Conservation (phyloP, 2,888 invertebrate genomes). For the Cerastis leucographa region DNA sequence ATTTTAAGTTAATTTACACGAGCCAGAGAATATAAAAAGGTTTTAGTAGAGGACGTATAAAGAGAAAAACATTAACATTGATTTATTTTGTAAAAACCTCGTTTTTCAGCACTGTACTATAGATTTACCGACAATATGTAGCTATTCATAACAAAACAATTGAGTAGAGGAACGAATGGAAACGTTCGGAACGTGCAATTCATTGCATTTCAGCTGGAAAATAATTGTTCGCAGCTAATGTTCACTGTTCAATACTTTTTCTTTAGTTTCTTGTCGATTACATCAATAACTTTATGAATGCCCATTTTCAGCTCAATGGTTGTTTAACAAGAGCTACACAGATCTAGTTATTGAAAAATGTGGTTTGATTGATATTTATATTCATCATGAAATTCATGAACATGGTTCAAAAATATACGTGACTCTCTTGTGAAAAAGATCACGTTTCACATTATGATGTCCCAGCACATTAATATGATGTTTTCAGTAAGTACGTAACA, state of each 20-base stretch:
- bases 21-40: conserved; percentile 32
- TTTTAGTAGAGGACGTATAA: conserved; percentile 32
- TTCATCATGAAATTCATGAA: conserved; percentile 20
- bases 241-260: conserved; percentile 67
- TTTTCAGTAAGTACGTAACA: conserved; percentile 30
- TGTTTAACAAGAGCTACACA: conserved; percentile 22
- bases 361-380: conserved; percentile 22
- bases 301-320: conserved; percentile 28
- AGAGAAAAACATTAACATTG: conserved; percentile 59
- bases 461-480: conserved; percentile 8
- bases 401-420: conserved; percentile 6
- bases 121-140: conserved; percentile 55
- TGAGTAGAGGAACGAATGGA: conserved; percentile 58
- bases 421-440: conserved; percentile 3
- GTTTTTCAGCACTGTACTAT: conserved; percentile 48
- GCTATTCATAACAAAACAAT: conserved; percentile 65
- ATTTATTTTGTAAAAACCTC: conserved; percentile 64
- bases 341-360: neutral
- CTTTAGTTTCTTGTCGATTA: conserved; percentile 52
- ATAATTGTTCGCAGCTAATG: conserved; percentile 70
- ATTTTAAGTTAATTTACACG: conserved; percentile 36
- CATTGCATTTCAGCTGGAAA: conserved; percentile 68
- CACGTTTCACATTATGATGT: conserved; percentile 25
- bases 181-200: conserved; percentile 64
- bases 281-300: conserved; percentile 52